Conservation (phyloP, 2,888 invertebrate species). For the Teleiodes luculella region DNA sequence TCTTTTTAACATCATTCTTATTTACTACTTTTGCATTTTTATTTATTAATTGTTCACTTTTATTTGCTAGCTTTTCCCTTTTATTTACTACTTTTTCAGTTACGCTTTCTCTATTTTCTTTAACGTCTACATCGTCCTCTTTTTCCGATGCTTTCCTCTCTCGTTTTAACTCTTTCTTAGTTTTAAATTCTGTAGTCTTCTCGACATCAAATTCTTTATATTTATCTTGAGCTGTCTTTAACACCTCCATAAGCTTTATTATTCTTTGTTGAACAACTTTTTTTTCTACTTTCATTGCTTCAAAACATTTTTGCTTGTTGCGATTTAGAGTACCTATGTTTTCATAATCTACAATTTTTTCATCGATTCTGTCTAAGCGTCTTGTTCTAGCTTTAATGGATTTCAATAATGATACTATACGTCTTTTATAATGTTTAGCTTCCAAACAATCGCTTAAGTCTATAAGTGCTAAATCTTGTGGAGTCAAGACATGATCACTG, state of each 20-base stretch:
- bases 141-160: constrained; percentile 23
- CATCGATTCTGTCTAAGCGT: constrained; percentile 32
- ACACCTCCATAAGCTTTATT: constrained; percentile 42
- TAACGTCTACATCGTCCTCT: constrained; percentile 22
- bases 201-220: constrained; percentile 35
- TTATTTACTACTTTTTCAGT: too few species aligned
- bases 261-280: constrained; percentile 43
- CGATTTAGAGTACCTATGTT: constrained; percentile 47
- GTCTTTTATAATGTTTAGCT: constrained; percentile 47
- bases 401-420: constrained; percentile 44
- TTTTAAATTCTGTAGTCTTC: constrained; percentile 26
- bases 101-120: too few species aligned
- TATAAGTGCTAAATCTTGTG: constrained; percentile 48
- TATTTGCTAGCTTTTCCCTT: too few species aligned
- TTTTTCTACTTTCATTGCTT: constrained; percentile 59
- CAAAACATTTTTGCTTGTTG: constrained; percentile 56
- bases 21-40: constrained; percentile 21
- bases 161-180: constrained; percentile 27
- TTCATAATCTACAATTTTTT: constrained; percentile 55
- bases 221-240: constrained; percentile 41
- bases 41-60: too few species aligned
- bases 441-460: constrained; percentile 54
- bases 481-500: constrained; percentile 42
- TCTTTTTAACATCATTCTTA: constrained; percentile 25
- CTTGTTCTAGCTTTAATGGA: constrained; percentile 36